Base-by-base conservation (phyloP, 2,797 vertebrate genomes). In the Sciurus carolinensis region DNA sequence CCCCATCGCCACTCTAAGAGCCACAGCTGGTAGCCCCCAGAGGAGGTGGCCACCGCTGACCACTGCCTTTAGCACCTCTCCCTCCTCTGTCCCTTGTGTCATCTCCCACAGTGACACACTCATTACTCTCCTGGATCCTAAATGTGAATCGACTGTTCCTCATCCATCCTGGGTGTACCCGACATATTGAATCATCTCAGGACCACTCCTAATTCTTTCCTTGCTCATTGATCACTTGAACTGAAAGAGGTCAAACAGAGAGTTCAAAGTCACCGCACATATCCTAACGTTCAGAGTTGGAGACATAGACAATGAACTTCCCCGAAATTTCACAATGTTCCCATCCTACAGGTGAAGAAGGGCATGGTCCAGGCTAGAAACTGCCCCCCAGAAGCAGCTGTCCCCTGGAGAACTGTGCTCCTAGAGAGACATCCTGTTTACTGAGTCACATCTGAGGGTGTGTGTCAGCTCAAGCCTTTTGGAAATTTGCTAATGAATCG, bases 401-500 rank as follows among this genome's bases (percentile, higher is more conserved):
- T 71, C 85, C 50, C 69, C 59, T 42, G 85, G 91, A 94, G 87
- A 87, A 69, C 47, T 20, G 57, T 39, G 64, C 93, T 93, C 84
- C 94, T 92, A 73, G 97, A 90, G 91, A 95, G 90, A 93, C 26
- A 59, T 92, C 91, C 95, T 96, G 82, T 96, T 90, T 93, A 85
- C 92, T 96, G 95, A 98, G 88, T 96, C 96, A 95, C 79, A 72
- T 72, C 62, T 73, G 76, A 96, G 72, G 90, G 52, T 8, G 36
- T 36, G 81, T 72, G 88, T 95, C 94, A 95, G 88, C 85, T 73
- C 36, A 18, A n/a, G 75, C 90, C 91, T 87, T 92, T 44, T 94
- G 97, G 95, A 82, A 94, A 96, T 94, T 96, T 96, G 90, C 87
- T 97, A 97, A 96, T 87, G 97, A 97, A 97, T 91, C 33, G 94